Evolutionary conservation across 2,113 vertebrate species (phyloP).

Genomic region (Bungarus multicinctus): DNA sequence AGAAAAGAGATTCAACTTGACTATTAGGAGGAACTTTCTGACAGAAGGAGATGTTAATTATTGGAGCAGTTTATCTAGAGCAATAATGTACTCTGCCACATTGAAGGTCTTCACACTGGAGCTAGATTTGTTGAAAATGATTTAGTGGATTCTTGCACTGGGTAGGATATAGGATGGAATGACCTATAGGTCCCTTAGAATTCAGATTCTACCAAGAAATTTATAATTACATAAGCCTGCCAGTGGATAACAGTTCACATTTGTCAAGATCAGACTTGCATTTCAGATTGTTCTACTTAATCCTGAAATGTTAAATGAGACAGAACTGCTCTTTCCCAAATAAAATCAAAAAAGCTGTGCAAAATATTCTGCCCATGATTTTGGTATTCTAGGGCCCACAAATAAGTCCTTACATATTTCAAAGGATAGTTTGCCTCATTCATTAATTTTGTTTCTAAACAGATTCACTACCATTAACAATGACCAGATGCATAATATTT

Average conservation of each 20-base stretch:
- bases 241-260: not conserved
- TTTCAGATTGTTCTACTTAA: not conserved
- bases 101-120: not conserved
- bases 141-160: not conserved
- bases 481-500: not conserved
- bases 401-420: not conserved
- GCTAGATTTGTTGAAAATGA: not conserved
- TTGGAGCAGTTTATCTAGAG: not conserved
- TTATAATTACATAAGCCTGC: not conserved
- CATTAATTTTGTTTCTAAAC: not conserved
- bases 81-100: not conserved
- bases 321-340: not conserved
- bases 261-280: not conserved
- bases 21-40: not conserved
- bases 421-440: not conserved
- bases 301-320: not conserved
- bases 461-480: not conserved
- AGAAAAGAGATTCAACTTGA: not conserved
- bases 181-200: not conserved
- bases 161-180: not conserved
- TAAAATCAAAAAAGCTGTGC: not conserved
- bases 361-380: not conserved
- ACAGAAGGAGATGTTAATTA: not conserved
- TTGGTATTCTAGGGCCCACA: not conserved
- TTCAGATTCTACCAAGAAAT: not conserved